These are phyloP conservation scores for Acrocephalus kingi DNA, from an alignment of 2,113 vertebrate genomes.

Conservation along the genomic window DNA sequence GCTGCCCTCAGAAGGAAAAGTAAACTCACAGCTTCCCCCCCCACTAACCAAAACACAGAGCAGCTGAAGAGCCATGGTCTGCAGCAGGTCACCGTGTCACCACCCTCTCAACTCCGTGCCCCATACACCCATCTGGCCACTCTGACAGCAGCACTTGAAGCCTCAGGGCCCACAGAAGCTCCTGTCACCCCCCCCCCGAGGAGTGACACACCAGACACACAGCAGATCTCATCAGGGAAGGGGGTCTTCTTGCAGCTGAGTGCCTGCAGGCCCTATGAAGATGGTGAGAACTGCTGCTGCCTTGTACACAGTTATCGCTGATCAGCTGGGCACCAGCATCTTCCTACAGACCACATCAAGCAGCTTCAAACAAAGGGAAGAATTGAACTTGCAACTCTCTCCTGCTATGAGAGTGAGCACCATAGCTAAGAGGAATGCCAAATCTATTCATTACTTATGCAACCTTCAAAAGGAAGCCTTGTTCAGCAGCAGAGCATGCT, in stretches of 20 bases:
- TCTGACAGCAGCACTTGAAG: no score
- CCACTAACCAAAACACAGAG: neutral
- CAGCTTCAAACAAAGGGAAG: neutral
- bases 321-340: neutral
- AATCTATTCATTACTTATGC: neutral
- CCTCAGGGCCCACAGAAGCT: neutral
- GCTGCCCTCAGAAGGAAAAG: neutral
- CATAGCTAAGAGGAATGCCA: neutral
- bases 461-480: neutral
- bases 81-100: neutral
- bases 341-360: neutral
- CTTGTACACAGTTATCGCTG: neutral
- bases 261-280: neutral
- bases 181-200: no score
- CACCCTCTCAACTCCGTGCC: neutral
- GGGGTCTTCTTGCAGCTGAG: neutral
- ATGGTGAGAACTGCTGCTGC: neutral
- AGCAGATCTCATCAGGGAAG: neutral
- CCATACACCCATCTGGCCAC: fast-evolving
- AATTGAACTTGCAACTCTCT: neutral
- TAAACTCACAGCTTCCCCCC: neutral
- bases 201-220: neutral
- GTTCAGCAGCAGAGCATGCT: neutral
- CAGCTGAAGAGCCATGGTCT: neutral
- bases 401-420: neutral